A percentile compares a stretch with the other conserved stretches of the same genome.
These are phyloP conservation scores for Drosophila stalkeri DNA, from an alignment of 2,888 invertebrate genomes.

Conservation along the genomic window DNA sequence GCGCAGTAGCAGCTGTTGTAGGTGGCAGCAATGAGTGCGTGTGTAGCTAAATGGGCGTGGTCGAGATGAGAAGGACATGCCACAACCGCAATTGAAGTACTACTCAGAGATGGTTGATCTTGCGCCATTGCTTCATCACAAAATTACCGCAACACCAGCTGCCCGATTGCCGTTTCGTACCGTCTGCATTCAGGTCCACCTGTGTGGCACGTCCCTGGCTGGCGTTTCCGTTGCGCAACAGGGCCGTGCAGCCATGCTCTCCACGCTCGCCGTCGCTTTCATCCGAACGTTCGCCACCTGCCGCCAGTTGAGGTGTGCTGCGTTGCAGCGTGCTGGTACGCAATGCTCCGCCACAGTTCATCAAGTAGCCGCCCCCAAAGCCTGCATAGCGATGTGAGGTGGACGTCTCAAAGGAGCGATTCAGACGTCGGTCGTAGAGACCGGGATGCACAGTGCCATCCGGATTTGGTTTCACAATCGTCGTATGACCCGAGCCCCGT, in stretches of 20 bases:
- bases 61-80: slow-evolving; percentile 53
- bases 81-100: slow-evolving; percentile 29
- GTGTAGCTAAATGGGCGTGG: slow-evolving; percentile 26
- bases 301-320: slow-evolving; percentile 84
- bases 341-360: slow-evolving; percentile 74
- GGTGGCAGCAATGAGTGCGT: slow-evolving; percentile 50
- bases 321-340: slow-evolving; percentile 83
- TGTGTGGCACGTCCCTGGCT: slow-evolving; percentile 21
- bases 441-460: slow-evolving; percentile 70
- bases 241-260: slow-evolving; percentile 41
- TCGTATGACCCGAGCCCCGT: slow-evolving; percentile 43
- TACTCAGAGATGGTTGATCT: slow-evolving; percentile 90
- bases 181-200: slow-evolving; percentile 69
- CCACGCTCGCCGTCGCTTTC: slow-evolving; percentile 72
- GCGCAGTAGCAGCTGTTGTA: slow-evolving; percentile 8
- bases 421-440: slow-evolving; percentile 84
- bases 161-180: slow-evolving; percentile 83
- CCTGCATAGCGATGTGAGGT: slow-evolving; percentile 81
- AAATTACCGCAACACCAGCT: slow-evolving; percentile 92
- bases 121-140: slow-evolving; percentile 90
- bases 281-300: slow-evolving; percentile 66
- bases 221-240: slow-evolving; percentile 52
- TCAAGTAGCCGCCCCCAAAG: slow-evolving; percentile 79
- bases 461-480: slow-evolving; percentile 70
- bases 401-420: slow-evolving; percentile 85